Evolutionary conservation across 2,113 vertebrate species (phyloP).

Genomic region (Albula goreensis): DNA sequence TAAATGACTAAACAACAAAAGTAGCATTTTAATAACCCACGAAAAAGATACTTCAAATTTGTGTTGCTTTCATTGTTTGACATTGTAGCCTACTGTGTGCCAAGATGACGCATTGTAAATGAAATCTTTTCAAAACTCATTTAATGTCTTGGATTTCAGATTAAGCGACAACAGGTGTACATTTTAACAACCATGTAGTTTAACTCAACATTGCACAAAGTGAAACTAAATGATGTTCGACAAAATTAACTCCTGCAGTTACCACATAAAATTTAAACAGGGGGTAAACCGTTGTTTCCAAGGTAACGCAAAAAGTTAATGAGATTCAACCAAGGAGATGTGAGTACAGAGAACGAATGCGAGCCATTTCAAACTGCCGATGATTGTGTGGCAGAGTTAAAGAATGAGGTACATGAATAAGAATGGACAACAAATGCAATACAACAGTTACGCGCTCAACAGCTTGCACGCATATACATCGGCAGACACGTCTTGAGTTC

Average conservation of each 20-base stretch:
- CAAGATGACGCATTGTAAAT: neutral
- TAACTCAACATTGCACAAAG: neutral
- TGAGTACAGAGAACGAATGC: slow-evolving; percentile 25
- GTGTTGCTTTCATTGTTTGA: neutral
- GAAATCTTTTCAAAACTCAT: neutral
- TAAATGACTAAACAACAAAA: neutral
- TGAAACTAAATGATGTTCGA: neutral
- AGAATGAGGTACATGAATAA: neutral
- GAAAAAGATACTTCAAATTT: too few relatives aligned
- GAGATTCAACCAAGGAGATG: slow-evolving; percentile 33
- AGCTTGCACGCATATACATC: too few relatives aligned
- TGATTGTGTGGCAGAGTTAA: neutral
- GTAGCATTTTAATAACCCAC: neutral
- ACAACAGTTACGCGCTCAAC: too few relatives aligned
- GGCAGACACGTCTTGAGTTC: too few relatives aligned
- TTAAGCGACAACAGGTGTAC: neutral
- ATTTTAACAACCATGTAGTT: neutral
- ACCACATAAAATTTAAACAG: neutral
- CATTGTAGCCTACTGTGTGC: neutral
- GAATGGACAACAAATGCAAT: too few relatives aligned
- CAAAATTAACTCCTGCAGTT: neutral
- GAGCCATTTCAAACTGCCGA: slow-evolving; percentile 35
- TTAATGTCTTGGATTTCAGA: neutral
- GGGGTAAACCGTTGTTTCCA: slow-evolving; percentile 38
- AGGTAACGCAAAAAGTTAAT: slow-evolving; percentile 40